phyloP scores from a whole-genome alignment of 2,888 invertebrate species.

The Timema podura region DNA sequence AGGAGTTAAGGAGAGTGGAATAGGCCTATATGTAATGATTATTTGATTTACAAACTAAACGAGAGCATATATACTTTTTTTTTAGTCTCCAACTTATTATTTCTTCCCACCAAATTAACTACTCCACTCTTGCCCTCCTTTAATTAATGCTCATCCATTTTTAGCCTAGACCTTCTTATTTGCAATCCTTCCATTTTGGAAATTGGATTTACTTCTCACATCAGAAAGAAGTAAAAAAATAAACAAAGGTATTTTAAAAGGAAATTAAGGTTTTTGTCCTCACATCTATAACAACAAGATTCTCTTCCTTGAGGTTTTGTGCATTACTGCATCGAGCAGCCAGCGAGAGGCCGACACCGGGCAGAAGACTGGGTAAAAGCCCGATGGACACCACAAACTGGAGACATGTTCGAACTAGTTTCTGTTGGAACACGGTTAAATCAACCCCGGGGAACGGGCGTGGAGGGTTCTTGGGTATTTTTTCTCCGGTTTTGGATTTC shows the following conservation, averaged over 20 bases:
- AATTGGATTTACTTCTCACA: no score
- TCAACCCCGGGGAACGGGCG: slow-evolving; percentile 19
- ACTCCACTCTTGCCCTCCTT: no score
- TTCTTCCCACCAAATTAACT: no score
- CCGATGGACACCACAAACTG: slow-evolving; percentile 63
- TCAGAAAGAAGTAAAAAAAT: not conserved
- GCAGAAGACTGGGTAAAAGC: slow-evolving; percentile 60
- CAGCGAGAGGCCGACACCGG: slow-evolving; percentile 58
- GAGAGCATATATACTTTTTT: no score
- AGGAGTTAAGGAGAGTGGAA: no score
- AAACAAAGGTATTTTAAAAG: not conserved
- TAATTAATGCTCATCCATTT: no score
- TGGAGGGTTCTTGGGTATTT: slow-evolving; percentile 9
- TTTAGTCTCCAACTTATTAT: no score
- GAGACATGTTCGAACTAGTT: slow-evolving; percentile 56
- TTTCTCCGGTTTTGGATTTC: slow-evolving; percentile 8
- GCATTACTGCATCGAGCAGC: slow-evolving; percentile 47
- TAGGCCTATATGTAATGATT: no score
- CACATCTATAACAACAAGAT: slow-evolving; percentile 48
- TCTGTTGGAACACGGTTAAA: slow-evolving; percentile 41
- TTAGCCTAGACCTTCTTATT: no score
- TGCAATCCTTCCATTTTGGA: no score
- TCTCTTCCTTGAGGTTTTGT: slow-evolving; percentile 41
- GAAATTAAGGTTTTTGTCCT: slow-evolving; percentile 5
- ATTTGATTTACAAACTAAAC: no score